Conservation (phyloP, 1,140 invertebrate species). For the Calliopsis andreniformis region DNA sequence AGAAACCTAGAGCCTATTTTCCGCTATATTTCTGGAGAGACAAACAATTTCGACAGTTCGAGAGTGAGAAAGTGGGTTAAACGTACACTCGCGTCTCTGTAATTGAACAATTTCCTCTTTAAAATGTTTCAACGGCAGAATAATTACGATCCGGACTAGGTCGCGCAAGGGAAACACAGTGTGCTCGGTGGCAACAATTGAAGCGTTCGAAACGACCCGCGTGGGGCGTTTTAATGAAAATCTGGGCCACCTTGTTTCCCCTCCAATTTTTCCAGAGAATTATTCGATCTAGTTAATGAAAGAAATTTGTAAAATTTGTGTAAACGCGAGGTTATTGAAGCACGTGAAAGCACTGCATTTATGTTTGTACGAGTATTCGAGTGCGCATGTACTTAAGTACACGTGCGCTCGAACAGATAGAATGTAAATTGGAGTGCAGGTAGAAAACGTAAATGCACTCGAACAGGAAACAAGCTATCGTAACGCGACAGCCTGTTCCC, state of each 20-base stretch:
- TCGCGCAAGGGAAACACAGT: background rate
- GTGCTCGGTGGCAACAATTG: slow-evolving; percentile 4
- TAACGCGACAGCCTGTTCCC: too few species aligned
- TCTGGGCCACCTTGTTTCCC: slow-evolving; percentile 6
- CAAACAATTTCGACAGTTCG: too few species aligned
- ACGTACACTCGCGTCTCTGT: slow-evolving; percentile 21
- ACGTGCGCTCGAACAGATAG: too few species aligned
- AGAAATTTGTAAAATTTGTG: slow-evolving; percentile 1
- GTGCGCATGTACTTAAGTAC: too few species aligned
- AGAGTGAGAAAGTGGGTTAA: slow-evolving; percentile 44
- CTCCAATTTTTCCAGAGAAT: background rate
- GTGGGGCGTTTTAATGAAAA: slow-evolving; percentile 11
- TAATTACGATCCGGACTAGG: slow-evolving; percentile 22
- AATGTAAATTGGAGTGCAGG: too few species aligned
- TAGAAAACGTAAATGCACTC: too few species aligned
- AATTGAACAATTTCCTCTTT: slow-evolving; percentile 47
- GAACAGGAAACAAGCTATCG: background rate
- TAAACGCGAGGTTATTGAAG: background rate
- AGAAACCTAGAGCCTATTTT: too few species aligned
- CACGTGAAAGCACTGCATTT: background rate
- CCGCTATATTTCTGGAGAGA: too few species aligned
- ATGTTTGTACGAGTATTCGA: too few species aligned
- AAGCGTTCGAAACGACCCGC: slow-evolving; percentile 25
- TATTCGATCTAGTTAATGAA: background rate
- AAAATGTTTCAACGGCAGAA: slow-evolving; percentile 36